Conservation (phyloP, 2,888 invertebrate species). For the Leucophenga maculata region DNA sequence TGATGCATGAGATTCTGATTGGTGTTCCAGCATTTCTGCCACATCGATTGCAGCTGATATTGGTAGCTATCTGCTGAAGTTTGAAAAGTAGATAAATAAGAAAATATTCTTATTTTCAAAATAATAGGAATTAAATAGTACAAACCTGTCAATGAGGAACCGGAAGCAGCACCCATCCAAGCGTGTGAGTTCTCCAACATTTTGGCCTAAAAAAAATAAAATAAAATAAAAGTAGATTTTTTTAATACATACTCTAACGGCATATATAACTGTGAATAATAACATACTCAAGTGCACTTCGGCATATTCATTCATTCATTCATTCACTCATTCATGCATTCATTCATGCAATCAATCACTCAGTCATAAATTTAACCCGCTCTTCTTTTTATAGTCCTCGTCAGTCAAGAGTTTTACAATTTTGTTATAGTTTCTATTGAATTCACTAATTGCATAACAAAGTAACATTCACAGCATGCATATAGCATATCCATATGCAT, state of each 20-base stretch:
- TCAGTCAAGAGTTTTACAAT: slow-evolving; percentile 47
- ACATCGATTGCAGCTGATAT: slow-evolving; percentile 94
- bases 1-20: slow-evolving; percentile 93
- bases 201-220: slow-evolving; percentile 80
- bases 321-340: slow-evolving; percentile 1
- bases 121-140: slow-evolving; percentile 27
- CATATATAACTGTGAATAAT: slow-evolving; percentile 55
- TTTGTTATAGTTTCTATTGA: slow-evolving; percentile 57
- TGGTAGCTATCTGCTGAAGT: slow-evolving; percentile 88
- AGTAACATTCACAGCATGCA: slow-evolving; percentile 57
- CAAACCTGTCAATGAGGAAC: slow-evolving; percentile 93
- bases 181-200: slow-evolving; percentile 92
- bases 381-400: neutral
- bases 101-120: slow-evolving; percentile 2
- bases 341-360: neutral
- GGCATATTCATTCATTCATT: neutral
- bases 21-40: slow-evolving; percentile 97
- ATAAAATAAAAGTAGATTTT: slow-evolving; percentile 14
- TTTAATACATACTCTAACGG: slow-evolving; percentile 36
- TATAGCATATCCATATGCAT: slow-evolving; percentile 25
- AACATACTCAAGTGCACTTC: slow-evolving; percentile 8
- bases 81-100: neutral
- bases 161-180: slow-evolving; percentile 89
- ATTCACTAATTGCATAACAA: slow-evolving; percentile 70
- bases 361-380: too few species aligned